Conservation (phyloP, 2,113 vertebrate species). For the Osmerus mordax region DNA sequence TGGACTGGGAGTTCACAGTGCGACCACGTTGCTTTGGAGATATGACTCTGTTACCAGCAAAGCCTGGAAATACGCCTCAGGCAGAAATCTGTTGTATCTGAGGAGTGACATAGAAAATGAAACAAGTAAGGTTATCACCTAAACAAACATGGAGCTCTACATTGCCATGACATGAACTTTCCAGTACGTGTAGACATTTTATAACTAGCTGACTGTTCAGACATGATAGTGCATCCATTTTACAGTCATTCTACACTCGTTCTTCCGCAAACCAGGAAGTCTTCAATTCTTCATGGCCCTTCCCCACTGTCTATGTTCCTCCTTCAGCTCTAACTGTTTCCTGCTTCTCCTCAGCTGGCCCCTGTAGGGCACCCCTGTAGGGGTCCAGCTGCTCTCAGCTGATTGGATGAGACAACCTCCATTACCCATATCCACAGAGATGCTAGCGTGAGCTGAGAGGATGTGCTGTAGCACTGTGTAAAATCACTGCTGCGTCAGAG, state of each 20-base stretch:
- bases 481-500: no score
- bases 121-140: not conserved
- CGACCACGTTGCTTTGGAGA: not conserved
- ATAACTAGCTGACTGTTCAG: no score
- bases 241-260: no score
- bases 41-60: not conserved
- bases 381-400: conserved; percentile 36
- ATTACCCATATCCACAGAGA: conserved; percentile 33
- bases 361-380: conserved; percentile 40
- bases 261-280: conserved; percentile 24
- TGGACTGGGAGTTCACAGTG: not conserved
- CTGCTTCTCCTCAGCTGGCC: conserved; percentile 49
- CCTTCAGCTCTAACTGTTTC: conserved; percentile 50
- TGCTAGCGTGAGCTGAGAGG: not conserved
- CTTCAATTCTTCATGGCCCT: conserved; percentile 32
- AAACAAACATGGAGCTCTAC: no score
- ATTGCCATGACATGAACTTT: no score
- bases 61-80: no score
- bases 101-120: not conserved
- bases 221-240: no score
- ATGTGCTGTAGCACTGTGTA: not conserved
- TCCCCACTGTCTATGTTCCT: conserved; percentile 53
- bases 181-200: no score
- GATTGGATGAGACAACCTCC: conserved; percentile 54
- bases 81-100: not conserved